Percentiles rank a stretch among this genome's conserved stretches.
phyloP scores from a whole-genome alignment of 2,888 invertebrate species.

The Stratiomys singularior region DNA sequence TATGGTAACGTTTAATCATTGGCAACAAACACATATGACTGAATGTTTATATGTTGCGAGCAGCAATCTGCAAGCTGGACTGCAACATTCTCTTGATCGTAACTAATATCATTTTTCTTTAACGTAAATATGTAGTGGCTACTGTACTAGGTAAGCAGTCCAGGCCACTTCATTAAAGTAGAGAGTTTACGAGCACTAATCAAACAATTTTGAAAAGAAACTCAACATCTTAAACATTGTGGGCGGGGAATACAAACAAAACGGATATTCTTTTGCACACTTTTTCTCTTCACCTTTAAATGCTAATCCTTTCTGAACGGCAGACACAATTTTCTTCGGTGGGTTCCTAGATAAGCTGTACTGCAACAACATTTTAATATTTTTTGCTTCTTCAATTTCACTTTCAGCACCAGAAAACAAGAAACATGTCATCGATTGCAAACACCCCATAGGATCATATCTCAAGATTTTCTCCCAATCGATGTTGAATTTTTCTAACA shows the following conservation, averaged over 20 bases:
- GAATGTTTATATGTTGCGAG: too few relatives aligned
- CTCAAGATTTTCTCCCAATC: conserved; percentile 62
- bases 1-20: too few relatives aligned
- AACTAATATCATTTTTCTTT: too few relatives aligned
- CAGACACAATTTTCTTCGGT: conserved; percentile 60
- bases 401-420: conserved; percentile 62
- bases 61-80: too few relatives aligned
- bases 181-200: neutral
- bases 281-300: conserved; percentile 57
- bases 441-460: conserved; percentile 62
- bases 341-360: conserved; percentile 57
- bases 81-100: too few relatives aligned
- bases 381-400: conserved; percentile 58
- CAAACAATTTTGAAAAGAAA: conserved; percentile 18
- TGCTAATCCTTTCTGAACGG: conserved; percentile 61
- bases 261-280: conserved; percentile 63
- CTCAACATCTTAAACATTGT: conserved; percentile 62
- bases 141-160: too few relatives aligned
- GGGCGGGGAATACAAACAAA: conserved; percentile 63
- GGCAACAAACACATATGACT: too few relatives aligned
- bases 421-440: conserved; percentile 64
- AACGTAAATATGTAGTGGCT: too few relatives aligned
- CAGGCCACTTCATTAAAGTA: too few relatives aligned
- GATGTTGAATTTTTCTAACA: conserved; percentile 52
- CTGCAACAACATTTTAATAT: conserved; percentile 59